Percentiles rank a stretch among this genome's conserved stretches.
Conservation (phyloP, 2,888 invertebrate species). For the Alviniconcha strummeri region DNA sequence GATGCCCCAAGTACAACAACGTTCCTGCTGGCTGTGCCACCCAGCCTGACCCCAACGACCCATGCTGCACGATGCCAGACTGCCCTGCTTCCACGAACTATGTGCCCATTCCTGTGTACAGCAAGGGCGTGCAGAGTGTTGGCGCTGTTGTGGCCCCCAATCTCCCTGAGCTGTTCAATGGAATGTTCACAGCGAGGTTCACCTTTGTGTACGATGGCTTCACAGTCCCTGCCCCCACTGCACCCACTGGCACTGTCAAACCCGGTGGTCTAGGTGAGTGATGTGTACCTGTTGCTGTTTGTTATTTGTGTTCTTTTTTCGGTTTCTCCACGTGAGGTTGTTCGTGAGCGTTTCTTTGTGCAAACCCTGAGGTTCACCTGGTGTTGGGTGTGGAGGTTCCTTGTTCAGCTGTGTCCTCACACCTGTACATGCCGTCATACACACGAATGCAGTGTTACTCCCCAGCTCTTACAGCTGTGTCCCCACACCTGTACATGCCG, state of each 20-base stretch:
- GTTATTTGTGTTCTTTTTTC: too few species aligned
- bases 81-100: conserved; percentile 37
- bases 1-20: conserved; percentile 57
- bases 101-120: conserved; percentile 55
- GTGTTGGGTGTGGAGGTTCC: too few species aligned
- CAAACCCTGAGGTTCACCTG: too few species aligned
- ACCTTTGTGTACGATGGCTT: conserved; percentile 44
- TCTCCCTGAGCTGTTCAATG: conserved; percentile 35
- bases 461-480: too few species aligned
- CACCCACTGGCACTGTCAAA: conserved; percentile 27
- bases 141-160: conserved; percentile 55
- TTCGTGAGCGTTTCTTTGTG: not conserved
- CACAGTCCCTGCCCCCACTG: conserved; percentile 57
- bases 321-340: not conserved
- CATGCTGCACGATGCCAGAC: conserved; percentile 53
- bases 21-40: conserved; percentile 51
- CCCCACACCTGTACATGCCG: too few species aligned
- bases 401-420: too few species aligned
- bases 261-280: conserved; percentile 24
- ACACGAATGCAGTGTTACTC: too few species aligned
- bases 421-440: too few species aligned
- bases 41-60: conserved; percentile 52
- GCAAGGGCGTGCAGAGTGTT: conserved; percentile 49
- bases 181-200: conserved; percentile 42
- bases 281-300: not conserved